phyloP scores from a whole-genome alignment of 2,113 vertebrate species.

The Mus pahari region DNA sequence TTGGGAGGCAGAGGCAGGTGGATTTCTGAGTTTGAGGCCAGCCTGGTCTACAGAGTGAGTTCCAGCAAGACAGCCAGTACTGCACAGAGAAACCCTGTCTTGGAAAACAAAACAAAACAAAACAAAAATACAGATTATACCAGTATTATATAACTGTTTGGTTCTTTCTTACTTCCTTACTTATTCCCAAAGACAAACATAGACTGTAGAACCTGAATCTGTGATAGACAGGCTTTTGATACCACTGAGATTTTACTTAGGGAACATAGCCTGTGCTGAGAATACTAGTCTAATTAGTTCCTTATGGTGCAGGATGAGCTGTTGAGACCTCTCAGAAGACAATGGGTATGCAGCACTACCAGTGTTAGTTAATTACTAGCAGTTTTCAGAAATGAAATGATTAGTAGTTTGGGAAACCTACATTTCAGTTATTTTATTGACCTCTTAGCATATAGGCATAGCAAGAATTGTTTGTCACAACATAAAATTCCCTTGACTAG shows the following conservation, averaged over 20 bases:
- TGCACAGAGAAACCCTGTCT: too few species aligned
- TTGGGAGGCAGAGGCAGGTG: too few species aligned
- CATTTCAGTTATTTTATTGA: neutral
- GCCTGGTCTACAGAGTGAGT: too few species aligned
- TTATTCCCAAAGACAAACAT: neutral
- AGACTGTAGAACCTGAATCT: neutral
- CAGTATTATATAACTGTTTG: too few species aligned
- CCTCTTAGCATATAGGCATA: neutral
- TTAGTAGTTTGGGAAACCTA: neutral
- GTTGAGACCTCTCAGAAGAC: constrained; percentile 4
- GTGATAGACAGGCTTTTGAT: neutral
- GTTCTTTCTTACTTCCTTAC: neutral
- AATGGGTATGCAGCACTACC: neutral
- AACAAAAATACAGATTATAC: too few species aligned
- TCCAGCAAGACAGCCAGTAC: too few species aligned
- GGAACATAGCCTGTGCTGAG: neutral
- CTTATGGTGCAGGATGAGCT: constrained; percentile 15
- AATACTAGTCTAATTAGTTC: neutral
- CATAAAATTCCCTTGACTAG: constrained; percentile 29
- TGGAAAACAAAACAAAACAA: too few species aligned
- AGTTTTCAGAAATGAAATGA: constrained; percentile 49
- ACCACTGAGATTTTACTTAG: constrained; percentile 3
- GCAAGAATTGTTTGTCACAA: constrained; percentile 6
- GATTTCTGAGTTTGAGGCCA: too few species aligned
- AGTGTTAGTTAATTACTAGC: neutral